phyloP scores from a whole-genome alignment of 2,113 vertebrate species.

The Cynoglossus semilaevis region DNA sequence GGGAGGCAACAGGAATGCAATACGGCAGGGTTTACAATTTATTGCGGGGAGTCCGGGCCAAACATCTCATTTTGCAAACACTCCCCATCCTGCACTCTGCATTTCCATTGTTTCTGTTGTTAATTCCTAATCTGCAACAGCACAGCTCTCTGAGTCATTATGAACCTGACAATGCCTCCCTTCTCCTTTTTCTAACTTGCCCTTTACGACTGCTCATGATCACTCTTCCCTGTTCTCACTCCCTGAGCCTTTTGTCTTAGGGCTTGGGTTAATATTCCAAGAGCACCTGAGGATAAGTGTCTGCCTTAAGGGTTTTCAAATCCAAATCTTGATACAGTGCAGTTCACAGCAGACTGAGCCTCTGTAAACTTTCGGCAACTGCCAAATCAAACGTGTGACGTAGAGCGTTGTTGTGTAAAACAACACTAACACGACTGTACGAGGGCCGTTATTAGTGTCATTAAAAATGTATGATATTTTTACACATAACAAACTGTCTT shows the following conservation, averaged over 20 bases:
- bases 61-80: slow-evolving; percentile 55
- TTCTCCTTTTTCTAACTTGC: neutral
- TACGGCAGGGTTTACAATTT: slow-evolving; percentile 49
- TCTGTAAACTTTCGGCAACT: too few species aligned
- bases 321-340: too few species aligned
- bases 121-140: slow-evolving; percentile 39
- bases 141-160: slow-evolving; percentile 19
- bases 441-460: too few species aligned
- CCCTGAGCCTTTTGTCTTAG: neutral
- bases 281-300: too few species aligned
- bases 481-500: too few species aligned
- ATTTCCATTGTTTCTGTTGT: slow-evolving; percentile 54
- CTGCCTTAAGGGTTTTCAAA: too few species aligned
- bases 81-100: slow-evolving; percentile 49
- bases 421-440: too few species aligned
- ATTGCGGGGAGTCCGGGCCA: slow-evolving; percentile 44
- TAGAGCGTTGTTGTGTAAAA: too few species aligned
- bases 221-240: neutral
- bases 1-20: slow-evolving; percentile 36
- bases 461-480: too few species aligned
- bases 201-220: neutral
- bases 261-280: neutral
- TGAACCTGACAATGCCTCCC: slow-evolving; percentile 37
- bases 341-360: too few species aligned
- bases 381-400: too few species aligned